Base-by-base conservation (phyloP, 2,797 vertebrate species). In the Allobates femoralis region DNA sequence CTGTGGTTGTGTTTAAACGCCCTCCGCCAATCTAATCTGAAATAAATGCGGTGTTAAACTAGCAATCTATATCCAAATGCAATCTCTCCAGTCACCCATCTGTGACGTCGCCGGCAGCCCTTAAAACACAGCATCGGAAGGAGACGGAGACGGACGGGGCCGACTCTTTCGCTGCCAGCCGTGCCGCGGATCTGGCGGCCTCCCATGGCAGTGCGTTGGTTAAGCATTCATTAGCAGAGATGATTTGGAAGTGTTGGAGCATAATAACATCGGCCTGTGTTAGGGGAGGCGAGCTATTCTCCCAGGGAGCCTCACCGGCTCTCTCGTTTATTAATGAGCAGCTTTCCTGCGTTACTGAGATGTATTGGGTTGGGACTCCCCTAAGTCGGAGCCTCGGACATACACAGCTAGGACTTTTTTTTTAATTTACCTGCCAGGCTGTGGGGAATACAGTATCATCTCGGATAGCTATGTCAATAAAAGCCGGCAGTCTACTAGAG, bases 291-390 rank as follows among this genome's bases (percentile, higher is more conserved):
- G 84, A 79, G 89, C 88, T 60, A 84, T 88, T 85, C 84, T 85
- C 86, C 50, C 28, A 62, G 83, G 81, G 75, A 73, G 81, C 75
- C 56, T 28, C 37, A 30, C 66, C 11, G 53, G 86, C 89, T 90
- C 93, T 87, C 90, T 89, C 81, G 87, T 90, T 93, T 93, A 93
- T 94, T 94, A 94, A 94, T 91, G 93, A 93, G 89, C 91, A 93
- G 90, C 90, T 93, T 94, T 91, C 92, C 90, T 89, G 90, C 90
- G 94, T 92, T 93, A 91, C 93, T 90, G 91, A 92, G 91, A 92
- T 91, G 93, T 94, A 94, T 93, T 93, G 93, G 91, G 90, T 90
- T 93, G 94, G 92, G 94, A 94, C 91, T 94, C 94, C 93, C 86
- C 95, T 4, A 12, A 87, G 90, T 90, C 85, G 0, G 0, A 91